A percentile compares a stretch with the other conserved stretches of the same genome.
These are phyloP conservation scores for Ariopsis seemanni DNA, from an alignment of 2,113 vertebrate genomes.

Conservation along the genomic window DNA sequence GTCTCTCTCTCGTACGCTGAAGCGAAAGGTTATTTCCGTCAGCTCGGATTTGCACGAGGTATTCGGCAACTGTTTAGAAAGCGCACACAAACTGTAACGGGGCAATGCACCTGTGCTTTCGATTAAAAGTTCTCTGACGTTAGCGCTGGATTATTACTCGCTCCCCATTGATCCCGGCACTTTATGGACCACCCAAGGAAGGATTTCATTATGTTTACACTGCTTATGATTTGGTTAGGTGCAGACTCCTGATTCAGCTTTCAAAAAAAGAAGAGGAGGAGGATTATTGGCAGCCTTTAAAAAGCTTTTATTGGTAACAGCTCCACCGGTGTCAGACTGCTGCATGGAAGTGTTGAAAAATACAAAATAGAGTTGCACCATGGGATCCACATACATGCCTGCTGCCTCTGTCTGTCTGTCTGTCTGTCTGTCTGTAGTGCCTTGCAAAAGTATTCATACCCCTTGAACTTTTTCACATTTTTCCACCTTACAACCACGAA, in stretches of 20 bases:
- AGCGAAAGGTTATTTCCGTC: slow-evolving; percentile 25
- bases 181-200: not conserved
- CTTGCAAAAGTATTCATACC: too few species aligned
- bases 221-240: not conserved
- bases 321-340: not conserved
- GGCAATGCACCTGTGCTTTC: not conserved
- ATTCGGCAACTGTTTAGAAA: slow-evolving; percentile 2
- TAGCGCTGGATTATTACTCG: not conserved
- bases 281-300: slow-evolving; percentile 42
- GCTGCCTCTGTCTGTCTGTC: not conserved
- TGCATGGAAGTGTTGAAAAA: not conserved
- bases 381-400: not conserved
- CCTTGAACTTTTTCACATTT: too few species aligned
- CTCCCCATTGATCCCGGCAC: not conserved
- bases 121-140: not conserved
- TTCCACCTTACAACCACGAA: too few species aligned
- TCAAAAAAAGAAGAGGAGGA: not conserved
- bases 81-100: not conserved
- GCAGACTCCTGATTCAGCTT: slow-evolving; percentile 31
- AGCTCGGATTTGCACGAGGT: slow-evolving; percentile 15
- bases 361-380: not conserved
- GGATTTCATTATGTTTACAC: not conserved
- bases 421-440: too few species aligned
- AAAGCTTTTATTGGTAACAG: slow-evolving; percentile 22
- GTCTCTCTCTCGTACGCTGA: slow-evolving; percentile 34